phyloP scores from a whole-genome alignment of 2,797 vertebrate genomes.

The Pyrocephalus nanus region DNA sequence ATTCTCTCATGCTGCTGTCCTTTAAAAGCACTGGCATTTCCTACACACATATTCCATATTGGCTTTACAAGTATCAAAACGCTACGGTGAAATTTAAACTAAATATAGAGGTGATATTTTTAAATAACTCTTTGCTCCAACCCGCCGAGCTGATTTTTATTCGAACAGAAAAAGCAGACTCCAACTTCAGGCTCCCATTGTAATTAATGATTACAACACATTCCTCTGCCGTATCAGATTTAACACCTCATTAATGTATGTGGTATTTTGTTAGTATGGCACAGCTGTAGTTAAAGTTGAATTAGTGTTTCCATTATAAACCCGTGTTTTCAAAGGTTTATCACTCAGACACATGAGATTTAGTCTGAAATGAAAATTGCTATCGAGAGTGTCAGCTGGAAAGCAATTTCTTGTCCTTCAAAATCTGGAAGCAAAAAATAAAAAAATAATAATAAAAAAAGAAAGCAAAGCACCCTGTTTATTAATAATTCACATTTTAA shows the following conservation, averaged over 20 bases:
- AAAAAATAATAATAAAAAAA: neutral
- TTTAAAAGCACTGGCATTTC: conserved; percentile 63
- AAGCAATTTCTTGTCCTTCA: conserved; percentile 61
- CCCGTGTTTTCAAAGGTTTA: conserved; percentile 63
- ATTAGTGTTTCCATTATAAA: conserved; percentile 55
- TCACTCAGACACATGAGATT: conserved; percentile 51
- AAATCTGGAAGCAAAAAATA: conserved; percentile 40
- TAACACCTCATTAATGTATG: conserved; percentile 53
- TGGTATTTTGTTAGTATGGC: conserved; percentile 49
- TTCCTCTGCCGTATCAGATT: conserved; percentile 38
- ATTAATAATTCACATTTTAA: conserved; percentile 72
- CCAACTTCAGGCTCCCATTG: conserved; percentile 45
- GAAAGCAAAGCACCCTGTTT: conserved; percentile 44
- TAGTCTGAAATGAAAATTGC: conserved; percentile 62
- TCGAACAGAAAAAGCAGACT: conserved; percentile 43
- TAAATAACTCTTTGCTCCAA: conserved; percentile 53
- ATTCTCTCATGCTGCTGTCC: conserved; percentile 58
- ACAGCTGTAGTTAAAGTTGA: conserved; percentile 62
- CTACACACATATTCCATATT: conserved; percentile 63
- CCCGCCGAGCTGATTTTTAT: conserved; percentile 32
- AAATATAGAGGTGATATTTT: conserved; percentile 61
- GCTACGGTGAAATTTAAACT: conserved; percentile 56
- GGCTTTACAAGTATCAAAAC: conserved; percentile 59
- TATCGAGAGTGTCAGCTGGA: conserved; percentile 6
- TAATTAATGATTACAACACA: conserved; percentile 63